Conservation (phyloP, 2,888 invertebrate species). For the Gonocerus acuteangulatus region DNA sequence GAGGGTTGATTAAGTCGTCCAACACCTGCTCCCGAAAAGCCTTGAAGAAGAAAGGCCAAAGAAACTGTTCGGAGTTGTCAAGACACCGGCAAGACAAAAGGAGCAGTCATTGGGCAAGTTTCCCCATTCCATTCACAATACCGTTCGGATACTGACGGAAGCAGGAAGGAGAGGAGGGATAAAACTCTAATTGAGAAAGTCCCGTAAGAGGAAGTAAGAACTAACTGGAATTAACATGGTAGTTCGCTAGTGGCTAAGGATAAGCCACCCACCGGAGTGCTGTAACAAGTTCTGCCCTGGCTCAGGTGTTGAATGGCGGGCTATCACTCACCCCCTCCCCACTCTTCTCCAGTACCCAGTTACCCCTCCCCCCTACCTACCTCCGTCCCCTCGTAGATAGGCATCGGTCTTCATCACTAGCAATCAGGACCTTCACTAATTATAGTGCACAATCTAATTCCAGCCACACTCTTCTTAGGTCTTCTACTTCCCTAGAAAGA, state of each 20-base stretch:
- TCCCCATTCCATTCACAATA: too few relatives aligned
- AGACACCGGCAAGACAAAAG: too few relatives aligned
- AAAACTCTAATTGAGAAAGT: conserved; percentile 19
- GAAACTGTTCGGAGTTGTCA: too few relatives aligned
- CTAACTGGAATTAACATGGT: conserved; percentile 8
- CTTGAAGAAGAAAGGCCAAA: too few relatives aligned
- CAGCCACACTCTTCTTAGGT: too few relatives aligned
- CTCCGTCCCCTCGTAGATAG: neutral
- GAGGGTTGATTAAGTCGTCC: too few relatives aligned
- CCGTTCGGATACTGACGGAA: neutral
- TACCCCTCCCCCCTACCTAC: too few relatives aligned
- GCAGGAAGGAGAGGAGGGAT: neutral
- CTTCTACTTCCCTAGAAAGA: too few relatives aligned
- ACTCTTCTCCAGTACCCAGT: too few relatives aligned
- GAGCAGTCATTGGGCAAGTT: too few relatives aligned
- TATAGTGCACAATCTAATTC: neutral
- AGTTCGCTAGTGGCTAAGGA: neutral
- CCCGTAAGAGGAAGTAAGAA: neutral
- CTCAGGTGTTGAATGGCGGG: conserved; percentile 5
- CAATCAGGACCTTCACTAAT: conserved; percentile 2
- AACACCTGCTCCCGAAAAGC: too few relatives aligned
- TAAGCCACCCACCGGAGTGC: neutral
- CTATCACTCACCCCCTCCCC: neutral
- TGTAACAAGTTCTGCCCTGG: neutral
- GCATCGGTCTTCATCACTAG: conserved; percentile 12